Percentiles rank a stretch among this genome's conserved stretches.
Conservation (phyloP, 92 coral and sea anemone species). For the Muricea muricata region DNA sequence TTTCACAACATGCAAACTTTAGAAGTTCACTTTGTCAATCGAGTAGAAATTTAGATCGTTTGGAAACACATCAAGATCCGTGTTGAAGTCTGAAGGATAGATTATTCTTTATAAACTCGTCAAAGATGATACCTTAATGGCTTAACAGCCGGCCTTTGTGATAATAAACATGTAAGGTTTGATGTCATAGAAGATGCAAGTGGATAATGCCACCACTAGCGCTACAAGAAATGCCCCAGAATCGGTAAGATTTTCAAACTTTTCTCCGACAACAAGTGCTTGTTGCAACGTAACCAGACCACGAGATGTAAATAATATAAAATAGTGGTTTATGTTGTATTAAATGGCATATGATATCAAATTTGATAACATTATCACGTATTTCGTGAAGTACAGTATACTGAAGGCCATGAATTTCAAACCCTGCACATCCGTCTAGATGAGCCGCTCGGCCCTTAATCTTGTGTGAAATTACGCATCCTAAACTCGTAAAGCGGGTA, state of each 20-base stretch:
- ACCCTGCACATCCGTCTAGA: too few species aligned
- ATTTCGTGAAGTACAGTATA: too few species aligned
- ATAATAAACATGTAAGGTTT: neutral
- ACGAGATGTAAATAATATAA: neutral
- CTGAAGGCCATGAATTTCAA: too few species aligned
- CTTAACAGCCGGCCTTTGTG: neutral
- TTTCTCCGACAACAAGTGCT: neutral
- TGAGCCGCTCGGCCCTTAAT: too few species aligned
- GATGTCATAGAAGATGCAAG: neutral
- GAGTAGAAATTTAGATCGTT: neutral
- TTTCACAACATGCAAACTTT: neutral
- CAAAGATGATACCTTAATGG: neutral
- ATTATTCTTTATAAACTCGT: too few species aligned
- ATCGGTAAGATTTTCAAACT: slow-evolving; percentile 4
- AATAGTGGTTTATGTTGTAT: neutral
- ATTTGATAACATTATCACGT: neutral
- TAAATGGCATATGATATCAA: neutral
- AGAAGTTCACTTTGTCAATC: neutral
- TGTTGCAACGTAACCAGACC: neutral
- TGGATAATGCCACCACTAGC: slow-evolving; percentile 31
- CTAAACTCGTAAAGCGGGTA: too few species aligned
- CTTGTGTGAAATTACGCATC: too few species aligned
- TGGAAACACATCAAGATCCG: neutral
- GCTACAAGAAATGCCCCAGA: neutral
- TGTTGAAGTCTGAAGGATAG: neutral